Base-by-base conservation (phyloP, 1,140 invertebrate genomes). In the Acyrthosiphon pisum region DNA sequence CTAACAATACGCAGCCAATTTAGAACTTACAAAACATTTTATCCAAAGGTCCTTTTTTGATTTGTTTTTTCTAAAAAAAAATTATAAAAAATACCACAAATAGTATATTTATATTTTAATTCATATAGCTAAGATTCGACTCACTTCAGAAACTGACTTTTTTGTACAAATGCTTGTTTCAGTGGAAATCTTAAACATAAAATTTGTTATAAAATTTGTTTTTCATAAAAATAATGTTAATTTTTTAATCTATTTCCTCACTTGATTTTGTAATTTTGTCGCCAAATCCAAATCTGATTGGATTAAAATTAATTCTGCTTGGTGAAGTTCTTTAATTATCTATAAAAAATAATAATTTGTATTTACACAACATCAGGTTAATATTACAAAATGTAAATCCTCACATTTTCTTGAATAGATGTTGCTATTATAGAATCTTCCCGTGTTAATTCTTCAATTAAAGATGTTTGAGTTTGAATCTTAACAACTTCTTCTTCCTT, bases 21-120 rank as follows among this genome's bases (percentile, higher is more conserved):
- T 20, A 88, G 2, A 50, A 86, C 91, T 93, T 93, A 93, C 91
- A 22, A 41, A 93, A 93, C 35, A 93, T 86, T 53, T 93, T 93
- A n/a, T 93, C 91, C 11, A 93, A 8, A 30, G 91, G 91, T 30
- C 91, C 91, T 53, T 23, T 50, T 92, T 44, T 93, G 1, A 9
- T 11, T 11, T 6, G n/a, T 30, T 41, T 84, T 30, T 37, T 3
- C 91, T 93, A 22, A 7, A 93, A 83, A 84, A 35, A 91, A 48
- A n/a, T 30, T 68, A n/a, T 4, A n/a, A 76, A 76, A n/a, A 53
- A 3, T 41, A 41, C 41, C 22, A 53, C 48, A 18, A 26, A 30
- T 18, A 35, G 18, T 35, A 0, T n/a, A 2, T 76, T 68, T n/a
- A 6, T 76, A n/a, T 18, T 76, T 76, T 76, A n/a, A n/a, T n/a